Percentiles rank a stretch among this genome's conserved stretches.
phyloP scores from a whole-genome alignment of 1,140 invertebrate genomes.

The Lepidostoma basale region DNA sequence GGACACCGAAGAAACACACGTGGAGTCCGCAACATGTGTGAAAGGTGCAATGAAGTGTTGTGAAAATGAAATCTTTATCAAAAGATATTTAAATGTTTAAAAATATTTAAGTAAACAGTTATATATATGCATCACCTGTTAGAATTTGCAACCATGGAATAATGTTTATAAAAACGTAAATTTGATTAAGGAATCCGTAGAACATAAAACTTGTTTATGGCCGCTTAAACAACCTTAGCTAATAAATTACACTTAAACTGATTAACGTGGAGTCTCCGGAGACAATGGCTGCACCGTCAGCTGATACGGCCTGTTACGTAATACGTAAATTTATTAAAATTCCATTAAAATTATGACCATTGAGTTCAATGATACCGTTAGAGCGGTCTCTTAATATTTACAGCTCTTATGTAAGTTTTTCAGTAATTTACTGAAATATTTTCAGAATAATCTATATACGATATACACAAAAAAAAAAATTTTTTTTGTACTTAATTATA shows the following conservation, averaged over 20 bases:
- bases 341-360: background rate
- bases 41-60: too few relatives aligned
- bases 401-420: background rate
- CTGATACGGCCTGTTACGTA: too few relatives aligned
- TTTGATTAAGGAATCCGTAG: background rate
- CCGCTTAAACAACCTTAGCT: background rate
- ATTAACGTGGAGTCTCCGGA: background rate
- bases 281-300: background rate
- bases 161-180: slow-evolving; percentile 6
- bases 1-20: too few relatives aligned
- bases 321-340: background rate
- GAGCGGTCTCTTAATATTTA: background rate
- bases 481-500: too few relatives aligned
- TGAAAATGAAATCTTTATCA: too few relatives aligned
- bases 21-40: too few relatives aligned
- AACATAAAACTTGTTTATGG: slow-evolving; percentile 17
- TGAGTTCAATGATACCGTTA: background rate
- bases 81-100: too few relatives aligned
- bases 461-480: background rate
- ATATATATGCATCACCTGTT: too few relatives aligned
- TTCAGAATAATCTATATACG: background rate
- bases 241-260: slow-evolving; percentile 18
- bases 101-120: too few relatives aligned
- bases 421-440: background rate
- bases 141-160: too few relatives aligned